Evolutionary conservation across 2,888 invertebrate species (phyloP), one percentile per base, ranked within the genome.

Genomic region (Melanargia galathea): DNA sequence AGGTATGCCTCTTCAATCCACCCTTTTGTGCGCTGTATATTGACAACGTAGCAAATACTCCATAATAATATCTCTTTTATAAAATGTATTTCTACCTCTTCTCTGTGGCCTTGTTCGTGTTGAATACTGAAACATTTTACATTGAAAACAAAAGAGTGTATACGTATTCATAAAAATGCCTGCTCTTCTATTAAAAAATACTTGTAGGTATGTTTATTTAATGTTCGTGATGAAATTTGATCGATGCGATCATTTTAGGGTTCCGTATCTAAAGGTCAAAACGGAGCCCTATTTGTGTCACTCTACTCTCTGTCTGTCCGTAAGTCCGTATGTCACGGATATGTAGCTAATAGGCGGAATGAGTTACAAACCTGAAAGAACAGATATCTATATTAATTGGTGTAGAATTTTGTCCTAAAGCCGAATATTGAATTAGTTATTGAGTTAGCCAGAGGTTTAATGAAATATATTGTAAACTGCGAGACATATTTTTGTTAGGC

Each of bases 71-170:
- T n/a, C n/a, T 52, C 11, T 52, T 7, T 52, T 52, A 11, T 52
- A 33, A 33, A 33, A 51, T 20, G 33, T 51, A 51, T 33, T 35
- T 48, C 20, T 52, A n/a, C 6, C 20, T 52, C 7, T 45, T 45
- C 18, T 2, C 20, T 13, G 33, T 35, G n/a, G 26, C 35, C 16
- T 52, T 52, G 52, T 13, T 35, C 35, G 33, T 30, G 5, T 30
- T 24, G 30, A 18, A 51, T 49, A 18, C 16, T 10, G 51, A 51
- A 51, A 45, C 20, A 40, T 40, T 40, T 40, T 40, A n/a, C 8
- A 8, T 1, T 8, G 8, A 49, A 16, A 16, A n/a, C n/a, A n/a
- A n/a, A 26, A n/a, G n/a, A 16, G 16, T 10, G 16, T 49, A 10
- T 49, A 30, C 49, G 48, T n/a, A 20, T 35, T 11, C n/a, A n/a